Evolutionary conservation across 2,113 vertebrate species (phyloP).

Genomic region (Tylochromis polylepis): DNA sequence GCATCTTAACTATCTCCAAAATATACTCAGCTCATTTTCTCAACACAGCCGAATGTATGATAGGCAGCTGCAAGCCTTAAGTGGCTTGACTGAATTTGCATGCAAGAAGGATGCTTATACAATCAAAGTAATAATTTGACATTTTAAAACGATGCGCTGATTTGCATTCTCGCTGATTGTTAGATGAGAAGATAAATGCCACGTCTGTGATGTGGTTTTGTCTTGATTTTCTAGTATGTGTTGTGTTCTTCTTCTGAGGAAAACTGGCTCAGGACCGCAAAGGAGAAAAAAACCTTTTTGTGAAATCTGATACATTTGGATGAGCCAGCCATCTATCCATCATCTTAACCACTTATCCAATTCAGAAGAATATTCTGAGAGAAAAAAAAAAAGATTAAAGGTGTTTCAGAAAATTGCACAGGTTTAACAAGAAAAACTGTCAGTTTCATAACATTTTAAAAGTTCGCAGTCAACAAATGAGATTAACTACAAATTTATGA

Average conservation of each 20-base stretch:
- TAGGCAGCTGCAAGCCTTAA: not conserved
- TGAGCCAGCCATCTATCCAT: not conserved
- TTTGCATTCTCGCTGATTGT: not conserved
- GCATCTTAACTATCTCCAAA: not conserved
- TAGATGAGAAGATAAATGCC: not conserved
- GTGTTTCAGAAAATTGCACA: not conserved
- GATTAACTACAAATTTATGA: not conserved
- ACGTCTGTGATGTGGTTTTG: not conserved
- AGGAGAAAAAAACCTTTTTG: rapidly evolving
- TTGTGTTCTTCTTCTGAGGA: not conserved
- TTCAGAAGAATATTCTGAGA: not conserved
- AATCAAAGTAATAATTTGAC: not conserved
- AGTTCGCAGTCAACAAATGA: not conserved
- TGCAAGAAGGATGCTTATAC: not conserved
- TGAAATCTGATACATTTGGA: not conserved
- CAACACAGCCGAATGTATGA: not conserved
- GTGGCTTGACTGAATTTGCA: not conserved
- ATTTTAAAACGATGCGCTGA: not conserved
- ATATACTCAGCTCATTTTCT: not conserved
- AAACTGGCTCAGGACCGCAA: not conserved
- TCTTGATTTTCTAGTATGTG: not conserved
- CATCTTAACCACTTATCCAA: not conserved
- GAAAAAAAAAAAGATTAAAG: not conserved
- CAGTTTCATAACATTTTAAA: not conserved
- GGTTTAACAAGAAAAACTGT: not conserved